Evolutionary conservation across 2,888 invertebrate genomes (phyloP), one percentile per base, ranked within the genome.

Genomic region (Esperia sulphurella): DNA sequence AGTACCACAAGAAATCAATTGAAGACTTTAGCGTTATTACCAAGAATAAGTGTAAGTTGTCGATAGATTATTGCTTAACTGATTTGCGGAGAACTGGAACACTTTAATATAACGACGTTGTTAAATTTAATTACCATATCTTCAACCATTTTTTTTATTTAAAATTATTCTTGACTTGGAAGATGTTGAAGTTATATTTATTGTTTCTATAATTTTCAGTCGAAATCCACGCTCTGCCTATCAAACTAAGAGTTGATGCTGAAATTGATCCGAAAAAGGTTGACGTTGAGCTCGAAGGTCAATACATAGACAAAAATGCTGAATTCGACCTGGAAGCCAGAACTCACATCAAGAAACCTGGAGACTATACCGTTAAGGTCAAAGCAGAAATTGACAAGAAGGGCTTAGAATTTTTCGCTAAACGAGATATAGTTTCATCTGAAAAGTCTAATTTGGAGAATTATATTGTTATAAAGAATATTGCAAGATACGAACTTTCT

Each of bases 391-490:
- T 66, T 0, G 78, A 88, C 59, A 79, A 77, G 28, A 71, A 76
- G 37, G 75, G 79, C 3, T 13, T 88, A 0, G 90, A 92, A 56
- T 50, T 92, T 0, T 86, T 92, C 54, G 79, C 91, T 0, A 92
- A 91, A 58, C 88, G 93, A 13, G 90, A 91, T 39, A 83, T 92
- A 2, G 68, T 90, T 0, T 91, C 90, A 0, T 75, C 80, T 10
- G 86, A 90, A 30, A 92, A 93, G 65, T 93, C 92, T 0, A 93
- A 93, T 65, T 87, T 93, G 39, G 88, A 90, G 39, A 92, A 93
- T 61, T 90, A 88, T 35, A 51, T 95, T 8, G 86, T 89, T 4
- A 58, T 94, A 12, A 91, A 91, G 29, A 90, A 91, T 41, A 90
- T 92, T 9, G 92, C 92, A 45, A 93, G 91, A 65, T 91, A 93